These are phyloP conservation scores for Okapia johnstoni DNA, from an alignment of 2,113 vertebrate species.

Conservation along the genomic window DNA sequence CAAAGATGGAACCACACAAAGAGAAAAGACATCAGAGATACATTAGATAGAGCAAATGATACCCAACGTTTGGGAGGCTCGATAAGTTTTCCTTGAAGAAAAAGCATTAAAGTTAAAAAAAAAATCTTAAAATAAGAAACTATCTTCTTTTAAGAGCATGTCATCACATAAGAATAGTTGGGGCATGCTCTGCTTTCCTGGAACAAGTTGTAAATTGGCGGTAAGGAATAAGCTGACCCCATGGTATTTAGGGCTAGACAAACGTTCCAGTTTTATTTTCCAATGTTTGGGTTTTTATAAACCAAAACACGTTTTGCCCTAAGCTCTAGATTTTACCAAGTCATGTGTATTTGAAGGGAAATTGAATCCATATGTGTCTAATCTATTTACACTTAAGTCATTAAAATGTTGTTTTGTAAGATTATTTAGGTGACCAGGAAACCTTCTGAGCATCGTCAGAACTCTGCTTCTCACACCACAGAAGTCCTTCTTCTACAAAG, in stretches of 20 bases:
- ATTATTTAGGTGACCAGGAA: conserved; percentile 19
- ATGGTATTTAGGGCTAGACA: conserved; percentile 31
- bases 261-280: conserved; percentile 58
- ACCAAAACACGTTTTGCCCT: conserved; percentile 59
- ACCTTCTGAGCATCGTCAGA: neutral
- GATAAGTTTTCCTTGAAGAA: neutral
- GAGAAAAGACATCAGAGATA: neutral
- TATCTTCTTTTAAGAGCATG: conserved; percentile 24
- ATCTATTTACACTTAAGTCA: conserved; percentile 57
- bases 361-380: conserved; percentile 49
- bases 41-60: neutral
- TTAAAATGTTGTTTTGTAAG: conserved; percentile 36
- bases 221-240: conserved; percentile 45
- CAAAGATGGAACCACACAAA: neutral
- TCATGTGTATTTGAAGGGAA: conserved; percentile 61
- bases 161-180: conserved; percentile 28
- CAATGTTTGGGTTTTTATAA: conserved; percentile 67
- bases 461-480: neutral
- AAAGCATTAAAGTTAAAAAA: neutral
- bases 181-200: conserved; percentile 46
- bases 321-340: conserved; percentile 54
- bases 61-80: neutral
- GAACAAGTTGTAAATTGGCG: conserved; percentile 34
- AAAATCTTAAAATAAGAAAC: neutral
- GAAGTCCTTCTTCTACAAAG: neutral